These are phyloP conservation scores for Drosophila hawaiiensis DNA, from an alignment of 2,888 invertebrate species.

Conservation along the genomic window DNA sequence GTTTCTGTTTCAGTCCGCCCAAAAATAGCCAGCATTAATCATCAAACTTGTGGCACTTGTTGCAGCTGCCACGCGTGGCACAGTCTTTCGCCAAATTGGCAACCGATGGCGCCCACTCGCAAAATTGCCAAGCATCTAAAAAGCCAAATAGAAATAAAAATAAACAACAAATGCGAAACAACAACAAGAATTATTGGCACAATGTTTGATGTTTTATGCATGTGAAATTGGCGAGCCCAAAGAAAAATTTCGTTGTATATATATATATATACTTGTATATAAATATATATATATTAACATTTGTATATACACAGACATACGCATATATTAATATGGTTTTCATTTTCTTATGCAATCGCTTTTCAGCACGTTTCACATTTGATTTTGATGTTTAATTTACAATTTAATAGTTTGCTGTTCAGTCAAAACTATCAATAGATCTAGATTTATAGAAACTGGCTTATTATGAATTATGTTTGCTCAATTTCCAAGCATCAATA, in stretches of 20 bases:
- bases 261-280: background rate
- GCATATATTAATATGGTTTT: background rate
- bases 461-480: accelerated
- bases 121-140: constrained; percentile 9
- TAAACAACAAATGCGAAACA: background rate
- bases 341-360: background rate
- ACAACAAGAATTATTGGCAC: constrained; percentile 54
- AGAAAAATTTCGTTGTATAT: constrained; percentile 1
- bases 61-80: constrained; percentile 57
- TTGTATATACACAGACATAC: too few relatives aligned
- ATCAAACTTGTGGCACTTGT: constrained; percentile 60
- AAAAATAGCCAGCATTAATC: constrained; percentile 60
- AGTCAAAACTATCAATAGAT: too few relatives aligned
- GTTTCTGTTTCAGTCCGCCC: constrained; percentile 20
- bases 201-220: constrained; percentile 39
- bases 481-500: too few relatives aligned
- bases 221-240: constrained; percentile 3
- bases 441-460: background rate
- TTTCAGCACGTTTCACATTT: background rate
- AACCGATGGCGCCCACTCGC: constrained; percentile 37
- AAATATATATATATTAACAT: background rate
- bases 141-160: constrained; percentile 1
- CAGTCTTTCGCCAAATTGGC: constrained; percentile 64
- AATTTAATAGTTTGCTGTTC: background rate
- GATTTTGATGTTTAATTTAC: background rate